These are phyloP conservation scores for Oryzias curvinotus DNA, from an alignment of 2,113 vertebrate species.

Conservation along the genomic window DNA sequence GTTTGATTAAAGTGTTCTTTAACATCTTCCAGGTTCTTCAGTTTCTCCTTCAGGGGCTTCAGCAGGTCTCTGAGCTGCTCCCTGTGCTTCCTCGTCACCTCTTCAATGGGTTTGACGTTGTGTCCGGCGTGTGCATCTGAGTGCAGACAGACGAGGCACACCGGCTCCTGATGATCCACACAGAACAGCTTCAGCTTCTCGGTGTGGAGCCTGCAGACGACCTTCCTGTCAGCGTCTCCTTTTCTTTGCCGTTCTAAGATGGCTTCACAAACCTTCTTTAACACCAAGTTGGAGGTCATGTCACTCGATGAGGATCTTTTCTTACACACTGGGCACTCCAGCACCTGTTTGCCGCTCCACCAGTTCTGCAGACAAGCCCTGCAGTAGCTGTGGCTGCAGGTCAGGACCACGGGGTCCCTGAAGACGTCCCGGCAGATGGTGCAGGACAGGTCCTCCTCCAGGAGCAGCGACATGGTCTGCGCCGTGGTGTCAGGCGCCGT, in stretches of 20 bases:
- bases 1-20: neutral
- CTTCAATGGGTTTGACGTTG: slow-evolving; percentile 1
- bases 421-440: slow-evolving; percentile 9
- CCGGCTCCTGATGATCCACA: slow-evolving; percentile 6
- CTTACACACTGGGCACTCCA: slow-evolving; percentile 22
- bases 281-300: slow-evolving; percentile 2
- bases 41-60: neutral
- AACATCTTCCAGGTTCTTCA: neutral
- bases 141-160: slow-evolving; percentile 1
- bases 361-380: slow-evolving; percentile 13
- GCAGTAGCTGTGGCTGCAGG: slow-evolving; percentile 30
- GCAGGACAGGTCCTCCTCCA: slow-evolving; percentile 18
- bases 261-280: neutral
- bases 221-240: neutral
- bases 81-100: neutral
- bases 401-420: slow-evolving; percentile 17
- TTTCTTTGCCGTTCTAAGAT: neutral
- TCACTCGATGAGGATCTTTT: neutral
- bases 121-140: slow-evolving; percentile 3
- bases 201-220: slow-evolving; percentile 2
- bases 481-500: too few relatives aligned
- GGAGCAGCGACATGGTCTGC: slow-evolving; percentile 2
- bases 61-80: neutral
- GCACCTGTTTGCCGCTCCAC: slow-evolving; percentile 18
- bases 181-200: slow-evolving; percentile 16